phyloP scores from a whole-genome alignment of 2,888 invertebrate species.

The Slavum lentiscoides region DNA sequence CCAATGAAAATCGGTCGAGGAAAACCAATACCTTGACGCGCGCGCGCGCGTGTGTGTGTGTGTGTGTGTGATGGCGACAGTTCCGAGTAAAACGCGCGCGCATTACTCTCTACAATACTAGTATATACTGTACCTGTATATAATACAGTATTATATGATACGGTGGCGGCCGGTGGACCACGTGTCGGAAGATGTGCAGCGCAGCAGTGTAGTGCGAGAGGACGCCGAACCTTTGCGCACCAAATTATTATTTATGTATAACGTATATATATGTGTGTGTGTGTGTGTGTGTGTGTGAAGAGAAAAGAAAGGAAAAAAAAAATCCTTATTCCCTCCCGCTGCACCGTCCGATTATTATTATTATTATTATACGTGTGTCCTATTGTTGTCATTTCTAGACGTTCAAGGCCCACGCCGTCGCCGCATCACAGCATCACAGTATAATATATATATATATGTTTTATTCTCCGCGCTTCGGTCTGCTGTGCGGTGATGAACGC shows the following conservation, averaged over 20 bases:
- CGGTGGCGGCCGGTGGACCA: no score
- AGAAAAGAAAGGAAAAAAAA: slow-evolving; percentile 9
- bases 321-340: slow-evolving; percentile 19
- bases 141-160: background rate
- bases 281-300: no score
- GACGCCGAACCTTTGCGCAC: slow-evolving; percentile 44
- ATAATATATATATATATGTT: background rate
- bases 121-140: background rate
- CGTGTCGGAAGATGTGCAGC: slow-evolving; percentile 17
- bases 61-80: slow-evolving; percentile 7
- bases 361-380: background rate
- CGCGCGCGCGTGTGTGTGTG: background rate
- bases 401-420: slow-evolving; percentile 40
- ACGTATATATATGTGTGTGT: background rate
- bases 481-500: slow-evolving; percentile 22
- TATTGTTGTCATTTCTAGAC: slow-evolving; percentile 51
- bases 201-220: background rate
- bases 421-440: background rate
- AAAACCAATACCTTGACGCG: background rate
- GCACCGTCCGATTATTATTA: slow-evolving; percentile 25
- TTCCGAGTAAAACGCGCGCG: background rate
- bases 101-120: background rate
- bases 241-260: slow-evolving; percentile 39
- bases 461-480: background rate
- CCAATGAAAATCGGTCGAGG: slow-evolving; percentile 25